A percentile compares a stretch with the other conserved stretches of the same genome.
Evolutionary conservation across 2,113 vertebrate genomes (phyloP).

Genomic region (Syngnathus scovelli): DNA sequence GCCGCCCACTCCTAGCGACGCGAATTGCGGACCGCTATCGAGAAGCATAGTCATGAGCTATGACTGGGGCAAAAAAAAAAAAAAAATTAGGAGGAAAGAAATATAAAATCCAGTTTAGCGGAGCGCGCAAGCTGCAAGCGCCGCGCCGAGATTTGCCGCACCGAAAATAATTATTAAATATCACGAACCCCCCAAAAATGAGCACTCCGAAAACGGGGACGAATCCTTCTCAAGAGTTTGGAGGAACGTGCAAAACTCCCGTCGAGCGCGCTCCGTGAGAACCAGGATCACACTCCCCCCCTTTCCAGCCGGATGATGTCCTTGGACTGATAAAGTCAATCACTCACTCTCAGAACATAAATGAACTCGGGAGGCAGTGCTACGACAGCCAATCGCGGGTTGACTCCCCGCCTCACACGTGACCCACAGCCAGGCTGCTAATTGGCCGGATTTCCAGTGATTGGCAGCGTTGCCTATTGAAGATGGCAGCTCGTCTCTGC

Average conservation of each 20-base stretch:
- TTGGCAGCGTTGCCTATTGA: conserved; percentile 77
- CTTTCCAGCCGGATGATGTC: conserved; percentile 87
- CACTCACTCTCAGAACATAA: conserved; percentile 90
- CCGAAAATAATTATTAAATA: conserved; percentile 39
- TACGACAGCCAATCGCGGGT: conserved; percentile 76
- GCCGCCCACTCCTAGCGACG: conserved; percentile 89
- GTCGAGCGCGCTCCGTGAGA: conserved; percentile 76
- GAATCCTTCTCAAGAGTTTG: conserved; percentile 65
- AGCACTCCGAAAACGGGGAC: conserved; percentile 40
- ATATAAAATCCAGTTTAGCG: conserved; percentile 73
- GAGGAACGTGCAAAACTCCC: conserved; percentile 68
- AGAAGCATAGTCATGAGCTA: conserved; percentile 89
- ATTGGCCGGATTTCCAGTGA: conserved; percentile 78
- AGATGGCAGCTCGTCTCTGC: conserved; percentile 79
- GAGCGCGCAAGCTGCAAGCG: conserved; percentile 52
- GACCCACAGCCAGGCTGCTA: conserved; percentile 61
- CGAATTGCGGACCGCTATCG: conserved; percentile 95
- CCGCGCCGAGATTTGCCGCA: conserved; percentile 50
- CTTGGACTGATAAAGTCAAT: conserved; percentile 96
- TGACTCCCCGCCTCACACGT: conserved; percentile 73
- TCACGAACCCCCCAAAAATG: conserved; percentile 44
- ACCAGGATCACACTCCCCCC: conserved; percentile 81
- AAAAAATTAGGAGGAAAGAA: conserved; percentile 63
- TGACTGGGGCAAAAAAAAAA: conserved; percentile 8
- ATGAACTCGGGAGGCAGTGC: conserved; percentile 85